These are phyloP conservation scores for Gymnothorax reevesii DNA, from an alignment of 2,797 vertebrate genomes.

Conservation along the genomic window DNA sequence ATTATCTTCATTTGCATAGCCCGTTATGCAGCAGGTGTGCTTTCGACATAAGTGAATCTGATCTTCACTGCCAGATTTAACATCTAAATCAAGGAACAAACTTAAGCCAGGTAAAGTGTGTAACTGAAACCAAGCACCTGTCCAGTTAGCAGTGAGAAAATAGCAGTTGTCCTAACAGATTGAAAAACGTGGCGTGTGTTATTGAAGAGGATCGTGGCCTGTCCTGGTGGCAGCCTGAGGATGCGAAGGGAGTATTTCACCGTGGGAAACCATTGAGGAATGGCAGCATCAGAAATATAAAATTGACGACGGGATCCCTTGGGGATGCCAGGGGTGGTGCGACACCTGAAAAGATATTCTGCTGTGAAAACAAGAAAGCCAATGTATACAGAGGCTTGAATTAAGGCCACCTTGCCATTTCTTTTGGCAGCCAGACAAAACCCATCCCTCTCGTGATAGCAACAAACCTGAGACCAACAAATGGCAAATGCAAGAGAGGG, in stretches of 20 bases:
- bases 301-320: constrained; percentile 72
- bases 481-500: not conserved
- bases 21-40: not conserved
- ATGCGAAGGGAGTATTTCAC: constrained; percentile 73
- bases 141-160: constrained; percentile 73
- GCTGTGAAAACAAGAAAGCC: constrained; percentile 39
- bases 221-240: constrained; percentile 69
- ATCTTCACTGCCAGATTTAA: constrained; percentile 67
- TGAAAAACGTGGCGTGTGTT: constrained; percentile 75
- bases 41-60: constrained; percentile 56
- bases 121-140: constrained; percentile 53
- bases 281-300: constrained; percentile 76
- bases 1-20: not conserved
- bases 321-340: constrained; percentile 62
- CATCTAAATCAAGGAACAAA: constrained; percentile 75
- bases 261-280: constrained; percentile 71
- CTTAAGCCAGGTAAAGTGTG: constrained; percentile 73
- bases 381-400: constrained; percentile 67
- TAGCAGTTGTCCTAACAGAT: constrained; percentile 77
- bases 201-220: constrained; percentile 75
- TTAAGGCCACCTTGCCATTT: constrained; percentile 65
- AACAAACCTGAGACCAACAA: not conserved
- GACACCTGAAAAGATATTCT: constrained; percentile 61
- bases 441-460: constrained; percentile 48
- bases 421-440: constrained; percentile 43